Conservation (phyloP, 2,888 invertebrate genomes). For the Nomada fucata region DNA sequence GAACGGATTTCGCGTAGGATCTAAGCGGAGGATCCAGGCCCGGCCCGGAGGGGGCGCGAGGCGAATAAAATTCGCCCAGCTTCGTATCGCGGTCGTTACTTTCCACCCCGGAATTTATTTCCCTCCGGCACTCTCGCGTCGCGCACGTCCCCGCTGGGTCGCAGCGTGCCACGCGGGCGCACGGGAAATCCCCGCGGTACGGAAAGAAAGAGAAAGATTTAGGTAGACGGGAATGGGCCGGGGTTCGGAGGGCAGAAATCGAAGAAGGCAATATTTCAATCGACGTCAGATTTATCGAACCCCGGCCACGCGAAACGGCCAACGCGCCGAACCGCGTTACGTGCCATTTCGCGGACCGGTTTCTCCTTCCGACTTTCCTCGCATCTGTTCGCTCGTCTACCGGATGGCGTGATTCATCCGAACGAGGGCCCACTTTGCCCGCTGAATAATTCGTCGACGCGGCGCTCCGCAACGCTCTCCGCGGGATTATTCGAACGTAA, state of each 20-base stretch:
- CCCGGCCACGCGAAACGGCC: constrained; percentile 70
- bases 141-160: constrained; percentile 33
- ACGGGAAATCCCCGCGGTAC: neutral
- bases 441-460: neutral
- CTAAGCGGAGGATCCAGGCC: constrained; percentile 4
- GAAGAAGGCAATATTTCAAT: constrained; percentile 74
- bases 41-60: neutral
- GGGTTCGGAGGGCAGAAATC: constrained; percentile 57
- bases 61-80: constrained; percentile 68
- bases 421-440: neutral
- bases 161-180: neutral
- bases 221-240: constrained; percentile 42
- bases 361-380: constrained; percentile 41
- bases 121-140: constrained; percentile 44
- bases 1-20: constrained; percentile 43
- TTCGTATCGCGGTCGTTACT: constrained; percentile 73
- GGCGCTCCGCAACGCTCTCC: neutral
- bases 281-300: constrained; percentile 73
- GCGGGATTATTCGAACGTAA: constrained; percentile 12
- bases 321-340: constrained; percentile 65
- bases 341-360: constrained; percentile 70
- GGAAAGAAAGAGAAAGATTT: constrained; percentile 34
- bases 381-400: constrained; percentile 18
- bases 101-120: constrained; percentile 70
- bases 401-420: constrained; percentile 30